Percentiles rank a stretch among this genome's conserved stretches.
phyloP scores from a whole-genome alignment of 2,113 vertebrate species.

The Thryonomys swinderianus region DNA sequence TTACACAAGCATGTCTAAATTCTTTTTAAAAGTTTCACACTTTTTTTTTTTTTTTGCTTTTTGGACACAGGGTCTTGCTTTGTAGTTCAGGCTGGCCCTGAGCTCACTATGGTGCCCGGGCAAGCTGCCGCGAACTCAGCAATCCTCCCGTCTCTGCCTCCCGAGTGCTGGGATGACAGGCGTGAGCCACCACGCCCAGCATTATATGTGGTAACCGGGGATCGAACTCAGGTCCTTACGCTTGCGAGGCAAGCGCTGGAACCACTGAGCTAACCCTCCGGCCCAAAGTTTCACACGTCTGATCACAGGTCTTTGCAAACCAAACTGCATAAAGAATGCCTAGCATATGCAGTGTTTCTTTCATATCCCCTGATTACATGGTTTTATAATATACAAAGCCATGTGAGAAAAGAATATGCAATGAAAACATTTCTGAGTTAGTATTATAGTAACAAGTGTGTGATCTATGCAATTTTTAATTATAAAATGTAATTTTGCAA shows the following conservation, averaged over 20 bases:
- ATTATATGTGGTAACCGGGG: too few species aligned
- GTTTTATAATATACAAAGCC: background rate
- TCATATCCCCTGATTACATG: background rate
- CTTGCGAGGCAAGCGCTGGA: too few species aligned
- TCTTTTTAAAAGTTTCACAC: background rate
- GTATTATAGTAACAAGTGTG: background rate
- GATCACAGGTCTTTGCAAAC: background rate
- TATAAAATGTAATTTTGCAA: conserved; percentile 6
- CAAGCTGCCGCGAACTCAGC: too few species aligned
- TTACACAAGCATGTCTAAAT: background rate
- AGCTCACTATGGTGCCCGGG: too few species aligned
- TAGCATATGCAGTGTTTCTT: background rate
- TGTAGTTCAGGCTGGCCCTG: too few species aligned
- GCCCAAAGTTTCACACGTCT: background rate
- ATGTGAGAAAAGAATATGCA: background rate
- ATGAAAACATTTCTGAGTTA: background rate
- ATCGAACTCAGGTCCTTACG: too few species aligned
- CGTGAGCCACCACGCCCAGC: too few species aligned
- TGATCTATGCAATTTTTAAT: background rate
- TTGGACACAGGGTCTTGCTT: too few species aligned
- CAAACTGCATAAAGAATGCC: background rate
- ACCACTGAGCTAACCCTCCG: too few species aligned
- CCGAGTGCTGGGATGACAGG: too few species aligned
- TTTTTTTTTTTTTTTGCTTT: too few species aligned
- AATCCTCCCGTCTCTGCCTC: too few species aligned